Conservation (phyloP, 2,797 vertebrate species). For the Columba guinea region DNA sequence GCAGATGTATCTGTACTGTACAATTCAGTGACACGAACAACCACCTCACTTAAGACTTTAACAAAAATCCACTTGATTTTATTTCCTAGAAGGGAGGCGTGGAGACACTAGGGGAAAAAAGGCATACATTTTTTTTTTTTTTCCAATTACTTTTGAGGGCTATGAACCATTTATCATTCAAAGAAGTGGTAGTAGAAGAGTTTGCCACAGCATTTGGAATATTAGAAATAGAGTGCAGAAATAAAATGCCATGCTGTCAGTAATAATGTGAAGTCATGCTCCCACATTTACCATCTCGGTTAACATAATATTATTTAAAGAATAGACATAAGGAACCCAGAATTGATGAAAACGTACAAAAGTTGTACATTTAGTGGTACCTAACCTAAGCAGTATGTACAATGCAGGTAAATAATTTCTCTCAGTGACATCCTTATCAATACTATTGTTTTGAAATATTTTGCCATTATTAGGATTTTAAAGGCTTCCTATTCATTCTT, state of each 20-base stretch:
- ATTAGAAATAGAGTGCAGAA: neutral
- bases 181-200: neutral
- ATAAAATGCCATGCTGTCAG: neutral
- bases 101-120: neutral
- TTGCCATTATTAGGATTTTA: neutral
- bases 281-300: neutral
- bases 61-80: neutral
- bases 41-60: neutral
- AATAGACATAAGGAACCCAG: neutral
- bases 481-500: neutral
- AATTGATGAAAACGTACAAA: neutral
- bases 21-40: neutral
- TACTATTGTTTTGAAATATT: neutral
- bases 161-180: neutral
- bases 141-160: neutral
- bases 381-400: neutral
- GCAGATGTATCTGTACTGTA: neutral
- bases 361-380: neutral
- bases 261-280: neutral
- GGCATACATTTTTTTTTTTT: neutral
- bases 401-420: neutral
- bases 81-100: neutral
- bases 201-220: neutral
- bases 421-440: neutral
- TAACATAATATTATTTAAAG: neutral